Base-by-base conservation (phyloP, 2,113 vertebrate genomes). In the Chlorocebus sabaeus region DNA sequence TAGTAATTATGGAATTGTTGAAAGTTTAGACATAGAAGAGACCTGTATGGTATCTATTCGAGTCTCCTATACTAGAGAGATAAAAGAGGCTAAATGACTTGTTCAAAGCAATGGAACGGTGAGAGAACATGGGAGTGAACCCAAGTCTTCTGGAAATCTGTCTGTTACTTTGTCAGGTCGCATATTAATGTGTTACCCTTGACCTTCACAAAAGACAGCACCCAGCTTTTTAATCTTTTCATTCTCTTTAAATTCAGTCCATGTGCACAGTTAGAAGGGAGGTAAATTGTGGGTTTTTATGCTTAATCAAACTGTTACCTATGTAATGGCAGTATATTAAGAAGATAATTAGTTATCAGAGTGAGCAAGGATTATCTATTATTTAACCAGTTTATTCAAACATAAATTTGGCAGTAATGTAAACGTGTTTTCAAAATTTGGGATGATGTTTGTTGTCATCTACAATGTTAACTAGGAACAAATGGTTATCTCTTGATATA, bases 381-480 rank as follows among this genome's bases (percentile, higher is more conserved):
- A 45, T 89, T 96, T 80, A 91, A 6, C 25, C 6, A 85, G 43
- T 76, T 88, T 96, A 75, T 95, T 95, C 45, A 73, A 76, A 86
- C 50, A 96, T 32, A 91, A 43, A 89, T 89, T 76, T 89, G 87
- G 25, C 78, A 72, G 17, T 91, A 72, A 78, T 89, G 5, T 43
- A 95, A 75, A 88, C 23, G n/a, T 83, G 12, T 87, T 68, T 96
- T 90, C 64, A 83, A 81, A 96, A 82, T 52, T 75, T 85, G 52
- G 68, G 90, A n/a, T 76, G 55, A 45, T 87, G 3, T 92, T 94
- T 48, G 18, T 82, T 59, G 59, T 38, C 94, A 70, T 94, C 61
- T 78, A 35, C 38, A 50, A 10, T 78, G 27, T 94, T 59, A 91
- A 43, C 27, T 43, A 40, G 57, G 73, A 88, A 75, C 87, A 91